Percentiles rank a stretch among this genome's conserved stretches.
Evolutionary conservation across 2,113 vertebrate genomes (phyloP).

Genomic region (Probosciger aterrimus): DNA sequence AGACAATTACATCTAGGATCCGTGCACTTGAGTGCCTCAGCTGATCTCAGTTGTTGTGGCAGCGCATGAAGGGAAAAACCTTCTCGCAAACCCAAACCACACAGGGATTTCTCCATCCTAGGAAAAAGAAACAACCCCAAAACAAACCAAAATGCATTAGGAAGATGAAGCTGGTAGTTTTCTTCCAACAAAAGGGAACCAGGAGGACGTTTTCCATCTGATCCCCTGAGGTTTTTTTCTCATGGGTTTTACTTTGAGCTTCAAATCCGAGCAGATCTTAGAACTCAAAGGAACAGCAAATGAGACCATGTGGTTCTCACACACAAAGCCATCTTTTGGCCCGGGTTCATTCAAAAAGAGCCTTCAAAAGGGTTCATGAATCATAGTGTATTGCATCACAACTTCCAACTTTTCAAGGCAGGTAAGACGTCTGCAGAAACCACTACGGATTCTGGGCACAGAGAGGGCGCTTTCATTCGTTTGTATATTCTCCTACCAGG

Average conservation of each 20-base stretch:
- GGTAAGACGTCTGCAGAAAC: background rate
- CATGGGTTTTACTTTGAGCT: background rate
- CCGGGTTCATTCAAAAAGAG: background rate
- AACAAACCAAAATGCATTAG: accelerated
- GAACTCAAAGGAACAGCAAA: background rate
- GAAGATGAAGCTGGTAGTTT: background rate
- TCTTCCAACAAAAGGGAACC: background rate
- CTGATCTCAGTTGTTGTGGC: conserved; percentile 64
- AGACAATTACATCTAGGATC: conserved; percentile 53
- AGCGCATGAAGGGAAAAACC: conserved; percentile 65
- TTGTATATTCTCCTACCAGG: background rate
- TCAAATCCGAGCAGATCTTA: background rate
- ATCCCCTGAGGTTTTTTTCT: background rate
- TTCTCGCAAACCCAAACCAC: conserved; percentile 29
- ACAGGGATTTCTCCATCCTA: conserved; percentile 32
- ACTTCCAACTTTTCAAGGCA: background rate
- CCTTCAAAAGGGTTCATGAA: background rate
- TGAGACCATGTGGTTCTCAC: background rate
- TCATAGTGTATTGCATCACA: background rate
- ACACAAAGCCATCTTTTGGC: background rate
- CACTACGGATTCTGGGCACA: background rate
- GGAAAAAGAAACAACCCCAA: background rate
- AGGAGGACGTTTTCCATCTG: background rate
- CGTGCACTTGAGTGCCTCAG: conserved; percentile 41
- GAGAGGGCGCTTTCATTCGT: background rate